Percentiles rank a stretch among this genome's conserved stretches.
Evolutionary conservation across 2,113 vertebrate genomes (phyloP).

Genomic region (Brachionichthys hirsutus): DNA sequence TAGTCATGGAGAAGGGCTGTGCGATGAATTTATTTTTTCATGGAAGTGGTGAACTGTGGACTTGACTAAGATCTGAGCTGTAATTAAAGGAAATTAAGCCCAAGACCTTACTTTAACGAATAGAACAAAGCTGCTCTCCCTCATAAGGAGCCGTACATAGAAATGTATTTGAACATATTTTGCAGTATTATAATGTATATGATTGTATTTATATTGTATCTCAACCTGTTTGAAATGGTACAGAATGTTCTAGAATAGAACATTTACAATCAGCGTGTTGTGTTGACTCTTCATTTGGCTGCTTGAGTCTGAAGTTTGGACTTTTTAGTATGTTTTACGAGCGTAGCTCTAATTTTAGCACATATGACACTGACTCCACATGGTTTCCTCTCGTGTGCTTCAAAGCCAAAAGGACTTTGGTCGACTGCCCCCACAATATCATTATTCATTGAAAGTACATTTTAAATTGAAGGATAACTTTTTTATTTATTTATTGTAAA

Average conservation of each 20-base stretch:
- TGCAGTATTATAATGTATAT: constrained; percentile 91
- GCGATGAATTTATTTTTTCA: constrained; percentile 47
- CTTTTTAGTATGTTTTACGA: neutral
- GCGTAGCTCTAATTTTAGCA: too few relatives aligned
- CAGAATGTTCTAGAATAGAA: constrained; percentile 94
- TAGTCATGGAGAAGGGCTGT: constrained; percentile 52
- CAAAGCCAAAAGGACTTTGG: neutral
- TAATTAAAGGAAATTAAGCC: constrained; percentile 75
- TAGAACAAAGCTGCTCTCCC: constrained; percentile 91
- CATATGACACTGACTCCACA: neutral
- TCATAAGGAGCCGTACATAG: constrained; percentile 87
- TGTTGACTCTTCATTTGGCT: constrained; percentile 48
- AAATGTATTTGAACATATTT: constrained; percentile 85
- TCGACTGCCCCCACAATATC: neutral
- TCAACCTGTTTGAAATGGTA: constrained; percentile 91
- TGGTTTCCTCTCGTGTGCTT: neutral
- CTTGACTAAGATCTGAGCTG: constrained; percentile 72
- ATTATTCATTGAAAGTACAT: neutral
- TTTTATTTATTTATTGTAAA: too few relatives aligned
- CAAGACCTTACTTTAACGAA: constrained; percentile 82
- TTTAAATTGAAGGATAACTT: neutral
- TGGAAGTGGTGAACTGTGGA: constrained; percentile 62
- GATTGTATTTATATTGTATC: constrained; percentile 96
- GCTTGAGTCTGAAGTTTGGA: neutral
- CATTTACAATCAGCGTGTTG: constrained; percentile 76